phyloP scores from a whole-genome alignment of 2,797 vertebrate genomes.

The Synanceia verrucosa region DNA sequence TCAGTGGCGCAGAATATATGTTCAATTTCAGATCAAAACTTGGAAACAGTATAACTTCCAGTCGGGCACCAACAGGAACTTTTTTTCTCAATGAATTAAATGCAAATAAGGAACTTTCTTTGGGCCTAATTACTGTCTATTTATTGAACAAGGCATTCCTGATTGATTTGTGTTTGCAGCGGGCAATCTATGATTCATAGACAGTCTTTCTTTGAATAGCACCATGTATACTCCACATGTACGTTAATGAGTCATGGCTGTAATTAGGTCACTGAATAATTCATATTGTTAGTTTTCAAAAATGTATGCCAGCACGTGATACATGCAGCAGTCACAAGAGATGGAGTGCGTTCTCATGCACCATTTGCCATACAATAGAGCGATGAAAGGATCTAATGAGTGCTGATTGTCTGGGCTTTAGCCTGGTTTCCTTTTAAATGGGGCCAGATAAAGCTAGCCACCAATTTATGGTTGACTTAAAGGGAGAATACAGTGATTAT shows the following conservation, averaged over 20 bases:
- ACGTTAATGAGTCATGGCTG: constrained; percentile 62
- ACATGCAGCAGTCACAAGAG: constrained; percentile 21
- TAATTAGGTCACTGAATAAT: constrained; percentile 73
- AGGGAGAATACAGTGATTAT: not conserved
- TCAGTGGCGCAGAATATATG: not conserved
- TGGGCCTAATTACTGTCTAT: constrained; percentile 75
- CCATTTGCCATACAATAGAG: constrained; percentile 19
- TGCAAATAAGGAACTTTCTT: constrained; percentile 67
- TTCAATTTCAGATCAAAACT: constrained; percentile 13
- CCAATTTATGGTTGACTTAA: not conserved
- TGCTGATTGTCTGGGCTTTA: constrained; percentile 11
- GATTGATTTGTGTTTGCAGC: constrained; percentile 64
- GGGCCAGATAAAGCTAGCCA: not conserved
- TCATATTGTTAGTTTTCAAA: constrained; percentile 57
- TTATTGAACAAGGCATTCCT: constrained; percentile 63
- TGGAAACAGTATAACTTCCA: constrained; percentile 15
- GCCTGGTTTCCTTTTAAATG: constrained; percentile 5
- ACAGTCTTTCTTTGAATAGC: constrained; percentile 59
- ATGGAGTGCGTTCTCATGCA: not conserved
- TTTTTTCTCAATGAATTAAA: constrained; percentile 22
- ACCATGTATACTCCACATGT: constrained; percentile 36
- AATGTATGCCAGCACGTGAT: constrained; percentile 35
- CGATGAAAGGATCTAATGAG: constrained; percentile 21
- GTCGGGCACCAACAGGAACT: constrained; percentile 1
- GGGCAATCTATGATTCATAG: constrained; percentile 64